Conservation (phyloP, 2,113 vertebrate genomes). For the Pituophis catenifer region DNA sequence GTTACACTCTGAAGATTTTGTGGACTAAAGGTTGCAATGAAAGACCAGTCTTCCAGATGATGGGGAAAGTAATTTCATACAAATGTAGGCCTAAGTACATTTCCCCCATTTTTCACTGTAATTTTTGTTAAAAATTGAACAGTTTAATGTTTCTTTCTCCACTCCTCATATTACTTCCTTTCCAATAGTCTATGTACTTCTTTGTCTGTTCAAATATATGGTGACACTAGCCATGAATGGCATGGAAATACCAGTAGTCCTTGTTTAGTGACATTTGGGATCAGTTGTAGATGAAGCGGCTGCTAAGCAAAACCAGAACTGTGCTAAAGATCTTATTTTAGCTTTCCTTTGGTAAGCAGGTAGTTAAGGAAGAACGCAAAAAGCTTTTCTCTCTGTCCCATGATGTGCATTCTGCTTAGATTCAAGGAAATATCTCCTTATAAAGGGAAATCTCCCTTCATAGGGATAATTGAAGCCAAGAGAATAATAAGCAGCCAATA, state of each 20-base stretch:
- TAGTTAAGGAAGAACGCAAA: not conserved
- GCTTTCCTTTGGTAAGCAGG: not conserved
- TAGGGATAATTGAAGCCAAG: not conserved
- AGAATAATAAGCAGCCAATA: not conserved
- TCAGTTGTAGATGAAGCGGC: not conserved
- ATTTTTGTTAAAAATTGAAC: not conserved
- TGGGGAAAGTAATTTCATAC: not conserved
- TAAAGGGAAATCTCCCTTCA: not conserved
- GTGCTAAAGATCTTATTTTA: not conserved
- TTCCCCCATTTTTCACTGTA: not conserved
- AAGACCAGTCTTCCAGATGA: not conserved
- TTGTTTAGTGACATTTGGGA: not conserved
- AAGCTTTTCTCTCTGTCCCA: not conserved
- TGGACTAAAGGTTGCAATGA: not conserved
- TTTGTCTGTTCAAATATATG: not conserved
- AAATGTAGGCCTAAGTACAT: not conserved
- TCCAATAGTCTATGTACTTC: not conserved
- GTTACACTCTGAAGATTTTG: not conserved
- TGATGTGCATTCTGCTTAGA: not conserved
- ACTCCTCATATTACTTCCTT: not conserved
- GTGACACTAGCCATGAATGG: not conserved
- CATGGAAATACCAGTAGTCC: not conserved
- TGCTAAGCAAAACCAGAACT: not conserved
- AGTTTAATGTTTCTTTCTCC: not conserved
- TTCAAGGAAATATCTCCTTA: not conserved